Base-by-base conservation (phyloP, 2,888 invertebrate genomes). In the Agrilus mali region DNA sequence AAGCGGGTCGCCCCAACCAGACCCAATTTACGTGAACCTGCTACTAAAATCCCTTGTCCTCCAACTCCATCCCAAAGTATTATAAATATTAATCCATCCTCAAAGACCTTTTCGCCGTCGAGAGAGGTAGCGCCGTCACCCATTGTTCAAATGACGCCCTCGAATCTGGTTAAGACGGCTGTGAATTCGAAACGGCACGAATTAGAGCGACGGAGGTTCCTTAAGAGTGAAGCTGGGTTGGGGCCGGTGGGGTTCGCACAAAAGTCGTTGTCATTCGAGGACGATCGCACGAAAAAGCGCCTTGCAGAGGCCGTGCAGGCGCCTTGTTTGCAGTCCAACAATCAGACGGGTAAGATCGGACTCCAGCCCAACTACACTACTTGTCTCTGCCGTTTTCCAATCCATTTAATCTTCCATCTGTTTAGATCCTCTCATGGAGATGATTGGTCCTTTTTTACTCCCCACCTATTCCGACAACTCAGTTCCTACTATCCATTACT, bases 81-180 rank as follows among this genome's bases (percentile, higher is more conserved):
- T 27, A 27, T 3, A 2, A 27, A 10, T 27, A 27, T 2, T 4
- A 27, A 10, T 27, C 27, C 27, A 27, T 27, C 27, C 27, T 27
- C 27, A 27, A 27, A 27, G 27, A 27, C 27, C 27, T 10, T 27
- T 27, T 10, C 10, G 27, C 27, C 27, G 27, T 10, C 27, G 27
- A 27, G 27, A 27, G 27, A 27, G 27, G 27, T 10, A 27, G 27
- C 27, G 27, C 10, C 27, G 8, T 27, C 27, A 27, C 27, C 27
- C 27, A 10, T 27, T 33, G 31, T 45, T 41, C 50, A 64, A 50
- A 69, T 75, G 72, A 73, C 74, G 36, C 78, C 77, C 10, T 77
- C 77, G 50, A 71, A 71, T 56, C 65, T 78, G 45, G 76, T 78
- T 36, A 80, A 79, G 60, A 78, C 79, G 17, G 77, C 78, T 36